Evolutionary conservation across 2,888 invertebrate species (phyloP).

Genomic region (Agonopterix alstromeriana): DNA sequence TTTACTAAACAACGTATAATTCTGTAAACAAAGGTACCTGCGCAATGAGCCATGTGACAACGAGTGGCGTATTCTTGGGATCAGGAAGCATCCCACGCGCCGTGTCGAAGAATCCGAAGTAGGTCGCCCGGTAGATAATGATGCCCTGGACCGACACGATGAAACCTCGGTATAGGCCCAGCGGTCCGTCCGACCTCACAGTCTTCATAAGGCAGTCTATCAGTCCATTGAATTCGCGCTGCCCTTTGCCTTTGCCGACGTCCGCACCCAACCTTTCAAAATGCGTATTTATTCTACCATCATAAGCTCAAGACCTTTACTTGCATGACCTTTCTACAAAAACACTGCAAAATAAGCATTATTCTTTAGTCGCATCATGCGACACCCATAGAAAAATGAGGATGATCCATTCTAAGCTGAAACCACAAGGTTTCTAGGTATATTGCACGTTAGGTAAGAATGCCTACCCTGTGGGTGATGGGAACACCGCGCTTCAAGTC

Average conservation of each 20-base stretch:
- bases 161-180: slow-evolving; percentile 93
- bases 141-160: slow-evolving; percentile 96
- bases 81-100: slow-evolving; percentile 93
- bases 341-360: too few species aligned
- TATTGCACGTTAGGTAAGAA: too few species aligned
- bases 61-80: slow-evolving; percentile 90
- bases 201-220: slow-evolving; percentile 90
- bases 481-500: too few species aligned
- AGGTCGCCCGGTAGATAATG: slow-evolving; percentile 95
- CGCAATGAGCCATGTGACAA: slow-evolving; percentile 94
- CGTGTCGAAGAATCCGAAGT: slow-evolving; percentile 96
- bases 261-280: slow-evolving; percentile 79
- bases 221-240: slow-evolving; percentile 82
- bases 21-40: slow-evolving; percentile 59
- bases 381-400: too few species aligned
- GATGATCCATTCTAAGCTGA: too few species aligned
- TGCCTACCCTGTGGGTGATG: too few species aligned
- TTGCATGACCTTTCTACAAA: too few species aligned
- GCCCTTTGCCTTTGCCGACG: slow-evolving; percentile 84
- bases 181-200: slow-evolving; percentile 86
- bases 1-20: not conserved
- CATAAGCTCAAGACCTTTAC: too few species aligned
- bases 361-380: too few species aligned
- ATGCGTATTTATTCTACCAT: too few species aligned
- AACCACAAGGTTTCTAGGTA: too few species aligned